Evolutionary conservation across 2,113 vertebrate species (phyloP).

Genomic region (Crotophaga sulcirostris): DNA sequence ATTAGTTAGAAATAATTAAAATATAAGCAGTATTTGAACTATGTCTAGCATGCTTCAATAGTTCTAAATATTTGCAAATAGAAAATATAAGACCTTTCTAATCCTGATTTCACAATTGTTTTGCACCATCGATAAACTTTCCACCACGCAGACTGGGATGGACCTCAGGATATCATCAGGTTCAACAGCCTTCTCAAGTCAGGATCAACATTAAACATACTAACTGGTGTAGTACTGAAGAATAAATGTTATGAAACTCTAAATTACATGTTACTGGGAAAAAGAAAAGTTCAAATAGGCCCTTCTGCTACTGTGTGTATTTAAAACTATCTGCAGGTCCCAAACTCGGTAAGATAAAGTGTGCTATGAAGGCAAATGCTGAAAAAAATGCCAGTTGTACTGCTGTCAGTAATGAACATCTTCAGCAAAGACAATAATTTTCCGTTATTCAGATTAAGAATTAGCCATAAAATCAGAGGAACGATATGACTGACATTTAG

Average conservation of each 20-base stretch:
- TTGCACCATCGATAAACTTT: background rate
- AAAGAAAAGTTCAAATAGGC: background rate
- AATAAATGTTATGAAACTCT: background rate
- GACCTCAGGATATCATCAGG: background rate
- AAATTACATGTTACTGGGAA: background rate
- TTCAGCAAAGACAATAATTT: background rate
- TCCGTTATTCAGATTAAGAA: background rate
- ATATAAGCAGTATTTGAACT: slow-evolving; percentile 11
- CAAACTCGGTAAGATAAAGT: background rate
- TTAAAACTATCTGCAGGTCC: background rate
- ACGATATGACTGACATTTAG: background rate
- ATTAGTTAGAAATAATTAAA: slow-evolving; percentile 73
- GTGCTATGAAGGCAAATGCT: background rate
- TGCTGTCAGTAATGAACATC: background rate
- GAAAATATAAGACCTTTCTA: slow-evolving; percentile 18
- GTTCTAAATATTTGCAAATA: slow-evolving; percentile 54
- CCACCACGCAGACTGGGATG: background rate
- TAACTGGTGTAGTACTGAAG: background rate
- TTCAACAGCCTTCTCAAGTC: background rate
- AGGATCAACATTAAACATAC: background rate
- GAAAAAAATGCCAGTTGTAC: rapidly evolving
- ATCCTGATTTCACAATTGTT: background rate
- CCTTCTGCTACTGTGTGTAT: background rate
- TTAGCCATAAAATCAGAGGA: background rate
- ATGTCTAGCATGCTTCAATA: slow-evolving; percentile 26